phyloP scores from a whole-genome alignment of 2,888 invertebrate genomes.

The Pachycephus smyrnensis region DNA sequence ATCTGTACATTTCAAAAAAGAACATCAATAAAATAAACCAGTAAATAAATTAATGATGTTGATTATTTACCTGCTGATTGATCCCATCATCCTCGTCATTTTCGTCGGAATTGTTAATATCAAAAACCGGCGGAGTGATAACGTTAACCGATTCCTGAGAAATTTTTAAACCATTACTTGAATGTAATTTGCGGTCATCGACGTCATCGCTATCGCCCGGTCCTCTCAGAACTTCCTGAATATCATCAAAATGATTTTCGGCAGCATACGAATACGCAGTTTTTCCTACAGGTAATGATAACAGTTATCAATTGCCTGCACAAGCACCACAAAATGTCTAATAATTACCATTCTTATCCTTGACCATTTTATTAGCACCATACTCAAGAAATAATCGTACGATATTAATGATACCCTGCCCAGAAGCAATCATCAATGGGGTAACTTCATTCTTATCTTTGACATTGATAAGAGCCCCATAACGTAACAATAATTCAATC shows the following conservation, averaged over 20 bases:
- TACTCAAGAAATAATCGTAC: constrained; percentile 5
- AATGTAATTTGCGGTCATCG: neutral
- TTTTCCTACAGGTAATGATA: neutral
- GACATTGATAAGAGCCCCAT: constrained; percentile 7
- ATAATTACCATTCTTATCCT: constrained; percentile 7
- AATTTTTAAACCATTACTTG: neutral
- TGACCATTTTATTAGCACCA: constrained; percentile 2
- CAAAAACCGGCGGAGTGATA: neutral
- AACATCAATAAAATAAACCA: too few relatives aligned
- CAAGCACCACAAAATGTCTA: neutral
- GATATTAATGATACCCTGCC: constrained; percentile 1
- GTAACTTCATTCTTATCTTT: constrained; percentile 2
- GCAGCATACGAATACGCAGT: constrained; percentile 4
- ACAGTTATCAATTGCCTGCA: neutral
- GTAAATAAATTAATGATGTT: neutral
- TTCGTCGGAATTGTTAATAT: neutral
- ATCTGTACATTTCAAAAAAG: neutral
- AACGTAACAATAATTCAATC: constrained; percentile 5
- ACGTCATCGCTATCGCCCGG: neutral
- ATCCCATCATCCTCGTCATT: neutral
- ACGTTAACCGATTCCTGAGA: neutral
- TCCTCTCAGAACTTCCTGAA: neutral
- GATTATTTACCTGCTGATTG: neutral
- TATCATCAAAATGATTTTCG: constrained; percentile 6
- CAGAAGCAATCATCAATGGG: constrained; percentile 5